These are phyloP conservation scores for Cossypha caffra DNA, from an alignment of 2,797 vertebrate genomes.

Conservation along the genomic window DNA sequence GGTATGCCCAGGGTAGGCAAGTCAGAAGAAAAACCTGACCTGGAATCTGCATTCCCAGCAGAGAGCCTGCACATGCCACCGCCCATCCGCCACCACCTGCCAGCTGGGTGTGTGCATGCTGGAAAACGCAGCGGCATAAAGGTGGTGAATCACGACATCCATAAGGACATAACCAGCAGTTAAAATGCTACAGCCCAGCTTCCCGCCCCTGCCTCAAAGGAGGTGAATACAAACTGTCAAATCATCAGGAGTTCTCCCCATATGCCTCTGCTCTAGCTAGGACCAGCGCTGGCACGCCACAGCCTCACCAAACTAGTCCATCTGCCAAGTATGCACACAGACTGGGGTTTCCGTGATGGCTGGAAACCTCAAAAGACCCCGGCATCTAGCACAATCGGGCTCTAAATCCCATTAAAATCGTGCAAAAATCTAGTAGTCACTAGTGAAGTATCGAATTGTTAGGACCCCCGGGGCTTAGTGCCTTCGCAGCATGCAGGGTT, in stretches of 20 bases:
- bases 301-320: background rate
- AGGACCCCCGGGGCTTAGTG: background rate
- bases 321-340: background rate
- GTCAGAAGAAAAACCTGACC: constrained; percentile 47
- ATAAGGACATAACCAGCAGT: background rate
- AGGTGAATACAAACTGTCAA: background rate
- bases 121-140: background rate
- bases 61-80: background rate
- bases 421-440: background rate
- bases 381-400: background rate
- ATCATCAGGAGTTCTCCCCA: background rate
- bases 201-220: accelerated
- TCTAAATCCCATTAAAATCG: background rate
- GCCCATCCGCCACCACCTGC: background rate
- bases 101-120: background rate
- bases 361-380: background rate
- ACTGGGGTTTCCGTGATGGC: background rate
- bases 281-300: background rate
- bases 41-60: constrained; percentile 29
- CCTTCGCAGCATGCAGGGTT: background rate
- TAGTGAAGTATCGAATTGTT: background rate
- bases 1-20: background rate
- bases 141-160: background rate
- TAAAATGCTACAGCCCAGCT: background rate
- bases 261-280: background rate